phyloP scores from a whole-genome alignment of 2,113 vertebrate species.

The Aramus guarauna region DNA sequence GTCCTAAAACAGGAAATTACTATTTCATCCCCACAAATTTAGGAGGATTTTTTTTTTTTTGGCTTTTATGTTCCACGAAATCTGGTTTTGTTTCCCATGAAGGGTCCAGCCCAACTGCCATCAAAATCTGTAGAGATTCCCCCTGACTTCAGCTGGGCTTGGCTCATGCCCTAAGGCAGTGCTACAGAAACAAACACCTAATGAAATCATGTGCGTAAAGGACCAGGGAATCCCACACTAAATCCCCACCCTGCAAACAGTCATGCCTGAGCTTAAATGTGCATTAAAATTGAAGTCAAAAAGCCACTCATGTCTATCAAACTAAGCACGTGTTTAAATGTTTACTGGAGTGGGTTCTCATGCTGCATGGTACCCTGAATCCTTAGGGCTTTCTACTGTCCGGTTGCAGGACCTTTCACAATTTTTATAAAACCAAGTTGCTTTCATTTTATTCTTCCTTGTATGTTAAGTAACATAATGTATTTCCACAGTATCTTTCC shows the following conservation, averaged over 20 bases:
- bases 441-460: not conserved
- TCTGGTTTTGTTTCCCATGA: constrained; percentile 46
- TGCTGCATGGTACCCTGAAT: not conserved
- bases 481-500: not conserved
- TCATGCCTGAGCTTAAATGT: constrained; percentile 22
- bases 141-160: constrained; percentile 12
- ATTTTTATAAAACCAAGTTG: not conserved
- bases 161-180: constrained; percentile 8
- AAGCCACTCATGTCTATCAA: constrained; percentile 10
- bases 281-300: constrained; percentile 36
- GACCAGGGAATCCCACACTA: constrained; percentile 20
- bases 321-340: constrained; percentile 23
- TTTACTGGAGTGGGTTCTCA: not conserved
- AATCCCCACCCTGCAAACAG: constrained; percentile 24
- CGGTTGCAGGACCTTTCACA: not conserved
- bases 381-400: not conserved
- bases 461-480: not conserved
- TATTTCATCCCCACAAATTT: constrained; percentile 56
- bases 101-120: not conserved
- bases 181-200: constrained; percentile 38
- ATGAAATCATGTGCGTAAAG: constrained; percentile 46
- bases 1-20: constrained; percentile 59
- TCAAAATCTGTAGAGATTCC: constrained; percentile 30
- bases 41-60: constrained; percentile 23
- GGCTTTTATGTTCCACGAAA: constrained; percentile 49